Evolutionary conservation across 2,113 vertebrate species (phyloP).

Genomic region (Planiliza haematocheilus): DNA sequence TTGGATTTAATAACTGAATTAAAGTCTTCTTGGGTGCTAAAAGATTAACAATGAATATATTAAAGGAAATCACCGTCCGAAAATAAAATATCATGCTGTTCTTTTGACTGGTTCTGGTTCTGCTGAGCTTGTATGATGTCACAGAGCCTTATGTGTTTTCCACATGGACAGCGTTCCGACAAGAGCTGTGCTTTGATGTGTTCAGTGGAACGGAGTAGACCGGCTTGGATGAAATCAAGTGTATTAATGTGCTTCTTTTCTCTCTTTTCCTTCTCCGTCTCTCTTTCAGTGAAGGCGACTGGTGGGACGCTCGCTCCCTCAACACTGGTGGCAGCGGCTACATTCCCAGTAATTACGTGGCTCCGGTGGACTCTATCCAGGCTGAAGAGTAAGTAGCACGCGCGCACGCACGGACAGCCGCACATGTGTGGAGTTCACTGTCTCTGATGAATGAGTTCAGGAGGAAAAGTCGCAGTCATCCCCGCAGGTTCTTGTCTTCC

Average conservation of each 20-base stretch:
- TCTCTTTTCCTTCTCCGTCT: conserved; percentile 56
- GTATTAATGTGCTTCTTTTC: conserved; percentile 11
- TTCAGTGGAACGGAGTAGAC: conserved; percentile 5
- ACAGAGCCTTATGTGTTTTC: background rate
- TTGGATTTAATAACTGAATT: too few species aligned
- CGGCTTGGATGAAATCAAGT: conserved; percentile 5
- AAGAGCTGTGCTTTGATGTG: conserved; percentile 1
- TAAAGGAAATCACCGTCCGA: too few species aligned
- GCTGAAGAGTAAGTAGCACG: conserved; percentile 97
- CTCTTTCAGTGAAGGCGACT: conserved; percentile 93
- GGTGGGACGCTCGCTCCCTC: conserved; percentile 98
- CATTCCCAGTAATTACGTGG: conserved; percentile 99
- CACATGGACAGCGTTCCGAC: background rate
- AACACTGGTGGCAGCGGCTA: conserved; percentile 94
- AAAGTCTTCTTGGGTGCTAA: too few species aligned
- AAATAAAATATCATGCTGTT: too few species aligned
- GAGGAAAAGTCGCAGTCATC: background rate
- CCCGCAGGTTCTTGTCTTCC: background rate
- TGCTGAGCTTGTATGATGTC: too few species aligned
- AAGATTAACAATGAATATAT: too few species aligned
- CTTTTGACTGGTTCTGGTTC: too few species aligned
- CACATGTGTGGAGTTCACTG: conserved; percentile 6
- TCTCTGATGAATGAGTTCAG: background rate
- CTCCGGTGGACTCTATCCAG: conserved; percentile 97
- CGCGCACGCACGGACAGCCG: too few species aligned